phyloP scores from a whole-genome alignment of 1,140 invertebrate genomes.

The Listronotus oregonensis region DNA sequence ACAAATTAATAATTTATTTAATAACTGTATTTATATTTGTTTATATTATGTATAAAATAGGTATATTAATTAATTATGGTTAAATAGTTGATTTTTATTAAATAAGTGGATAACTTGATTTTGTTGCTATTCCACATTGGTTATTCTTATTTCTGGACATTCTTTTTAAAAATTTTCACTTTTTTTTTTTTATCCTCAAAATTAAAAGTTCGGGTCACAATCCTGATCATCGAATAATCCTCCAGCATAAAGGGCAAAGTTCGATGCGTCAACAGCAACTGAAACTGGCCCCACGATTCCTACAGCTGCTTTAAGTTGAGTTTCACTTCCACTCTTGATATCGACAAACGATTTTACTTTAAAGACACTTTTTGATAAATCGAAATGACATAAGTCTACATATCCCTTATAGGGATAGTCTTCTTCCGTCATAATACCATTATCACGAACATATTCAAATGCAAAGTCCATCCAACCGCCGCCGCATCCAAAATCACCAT shows the following conservation, averaged over 20 bases:
- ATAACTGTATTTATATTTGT: too few relatives aligned
- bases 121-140: conserved; percentile 35
- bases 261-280: conserved; percentile 85
- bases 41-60: too few relatives aligned
- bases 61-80: too few relatives aligned
- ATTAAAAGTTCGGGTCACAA: conserved; percentile 8
- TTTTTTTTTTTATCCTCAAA: conserved; percentile 39
- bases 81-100: too few relatives aligned
- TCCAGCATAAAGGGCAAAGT: conserved; percentile 29
- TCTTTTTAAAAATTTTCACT: conserved; percentile 35
- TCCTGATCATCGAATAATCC: conserved; percentile 31
- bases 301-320: conserved; percentile 18
- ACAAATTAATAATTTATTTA: too few relatives aligned
- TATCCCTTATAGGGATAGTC: conserved; percentile 19
- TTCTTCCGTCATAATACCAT: conserved; percentile 23
- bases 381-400: conserved; percentile 1
- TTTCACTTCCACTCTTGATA: conserved; percentile 12
- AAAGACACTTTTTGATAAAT: neutral
- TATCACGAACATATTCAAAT: conserved; percentile 17
- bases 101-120: conserved; percentile 31
- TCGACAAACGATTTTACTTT: conserved; percentile 13
- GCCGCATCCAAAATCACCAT: conserved; percentile 24
- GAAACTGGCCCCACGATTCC: conserved; percentile 68
- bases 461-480: conserved; percentile 22
- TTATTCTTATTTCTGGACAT: conserved; percentile 31